phyloP scores from a whole-genome alignment of 2,113 vertebrate species.

The Pterophyllum scalare region DNA sequence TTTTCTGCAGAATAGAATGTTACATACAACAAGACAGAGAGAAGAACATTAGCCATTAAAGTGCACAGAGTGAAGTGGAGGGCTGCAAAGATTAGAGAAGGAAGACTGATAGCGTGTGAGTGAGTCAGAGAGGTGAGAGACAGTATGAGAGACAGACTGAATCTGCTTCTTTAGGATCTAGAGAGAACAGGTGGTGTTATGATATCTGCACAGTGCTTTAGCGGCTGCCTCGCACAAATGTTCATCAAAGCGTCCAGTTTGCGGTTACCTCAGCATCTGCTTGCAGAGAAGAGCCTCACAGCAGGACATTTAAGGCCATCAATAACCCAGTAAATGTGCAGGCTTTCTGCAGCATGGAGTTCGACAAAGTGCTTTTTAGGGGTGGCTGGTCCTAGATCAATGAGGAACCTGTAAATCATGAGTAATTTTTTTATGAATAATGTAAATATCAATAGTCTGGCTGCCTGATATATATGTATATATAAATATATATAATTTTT shows the following conservation, averaged over 20 bases:
- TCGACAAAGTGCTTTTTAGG: slow-evolving; percentile 10
- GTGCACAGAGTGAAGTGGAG: not conserved
- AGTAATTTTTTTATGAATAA: not conserved
- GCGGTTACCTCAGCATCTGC: slow-evolving; percentile 70
- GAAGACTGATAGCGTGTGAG: not conserved
- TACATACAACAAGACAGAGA: not conserved
- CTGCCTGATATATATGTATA: not conserved
- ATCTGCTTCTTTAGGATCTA: slow-evolving; percentile 57
- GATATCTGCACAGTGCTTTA: slow-evolving; percentile 64
- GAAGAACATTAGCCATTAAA: not conserved
- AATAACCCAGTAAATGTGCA: slow-evolving; percentile 59
- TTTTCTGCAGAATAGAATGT: not conserved
- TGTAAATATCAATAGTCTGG: not conserved
- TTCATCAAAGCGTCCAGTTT: slow-evolving; percentile 73
- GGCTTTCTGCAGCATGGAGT: slow-evolving; percentile 31
- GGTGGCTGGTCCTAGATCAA: not conserved
- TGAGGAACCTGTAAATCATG: not conserved
- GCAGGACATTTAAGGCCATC: slow-evolving; percentile 58
- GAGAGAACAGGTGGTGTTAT: slow-evolving; percentile 77
- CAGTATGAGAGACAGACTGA: slow-evolving; percentile 22
- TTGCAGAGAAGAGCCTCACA: slow-evolving; percentile 59
- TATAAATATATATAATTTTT: not conserved
- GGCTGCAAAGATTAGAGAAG: not conserved
- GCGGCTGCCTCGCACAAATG: slow-evolving; percentile 69
- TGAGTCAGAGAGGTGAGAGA: slow-evolving; percentile 36